Base-by-base conservation (phyloP, 2,888 invertebrate genomes). In the Thecocarcelia acutangulata region DNA sequence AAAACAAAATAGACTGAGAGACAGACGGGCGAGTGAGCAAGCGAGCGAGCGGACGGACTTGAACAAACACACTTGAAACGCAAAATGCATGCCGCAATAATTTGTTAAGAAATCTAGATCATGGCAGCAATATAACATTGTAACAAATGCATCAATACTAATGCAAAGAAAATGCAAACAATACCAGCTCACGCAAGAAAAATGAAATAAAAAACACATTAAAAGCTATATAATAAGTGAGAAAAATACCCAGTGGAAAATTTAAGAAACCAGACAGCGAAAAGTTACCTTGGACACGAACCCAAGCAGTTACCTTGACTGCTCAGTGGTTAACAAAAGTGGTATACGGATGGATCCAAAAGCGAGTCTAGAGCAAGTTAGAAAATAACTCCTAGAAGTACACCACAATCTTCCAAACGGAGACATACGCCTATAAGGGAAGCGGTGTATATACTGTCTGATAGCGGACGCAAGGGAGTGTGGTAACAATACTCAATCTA, bases 91-190 rank as follows among this genome's bases (percentile, higher is more conserved):
- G 85, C 84, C 84, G 85, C 85, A 87, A 87, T 84, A 83, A 87
- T 86, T 85, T 85, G 85, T 86, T 86, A 83, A 83, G 83, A 85
- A 87, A 88, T 87, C 84, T 86, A 85, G 87, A 87, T 87, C 87
- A 87, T 87, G 88, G 87, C 87, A 86, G 85, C 84, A 78, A 85
- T 85, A 88, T 86, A 85, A 84, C 85, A 85, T 85, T 87, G 86
- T 86, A 86, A 86, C 85, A 58, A 74, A 84, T 84, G 82, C 68
- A 75, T 76, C 46, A 48, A 66, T 13, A 75, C 66, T 19, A 68
- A 59, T 68, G 58, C 48, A 68, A 59, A 21, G 15, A 28, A 63
- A 73, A 44, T 40, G 42, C 48, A 75, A 75, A 75, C 48, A 73
- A 44, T 33, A 33, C n/a, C 8, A n/a, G 15, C n/a, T n/a, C n/a